Percentiles rank a stretch among this genome's conserved stretches.
Evolutionary conservation across 1,140 invertebrate species (phyloP).

Genomic region (Druon quercuslanigerum): DNA sequence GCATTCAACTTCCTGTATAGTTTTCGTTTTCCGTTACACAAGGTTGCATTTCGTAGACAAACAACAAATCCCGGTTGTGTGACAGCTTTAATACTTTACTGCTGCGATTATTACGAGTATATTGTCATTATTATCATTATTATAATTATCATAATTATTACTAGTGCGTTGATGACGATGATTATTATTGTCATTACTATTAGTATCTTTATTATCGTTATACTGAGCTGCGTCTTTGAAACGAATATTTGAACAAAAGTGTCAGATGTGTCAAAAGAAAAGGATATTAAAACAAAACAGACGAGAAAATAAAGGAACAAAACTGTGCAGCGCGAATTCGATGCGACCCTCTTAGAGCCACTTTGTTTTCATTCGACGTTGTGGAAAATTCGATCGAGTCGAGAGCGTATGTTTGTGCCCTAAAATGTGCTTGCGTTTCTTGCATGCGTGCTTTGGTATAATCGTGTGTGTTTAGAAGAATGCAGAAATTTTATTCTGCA

Average conservation of each 20-base stretch:
- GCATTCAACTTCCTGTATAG: constrained; percentile 40
- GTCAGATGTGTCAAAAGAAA: background rate
- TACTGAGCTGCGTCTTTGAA: constrained; percentile 42
- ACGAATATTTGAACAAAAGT: background rate
- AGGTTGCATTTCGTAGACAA: constrained; percentile 34
- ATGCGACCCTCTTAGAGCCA: constrained; percentile 4
- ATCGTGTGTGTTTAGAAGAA: constrained; percentile 47
- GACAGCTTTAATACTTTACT: constrained; percentile 56
- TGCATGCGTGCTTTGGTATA: constrained; percentile 51
- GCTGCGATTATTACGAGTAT: constrained; percentile 63
- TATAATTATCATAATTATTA: constrained; percentile 41
- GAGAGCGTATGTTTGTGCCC: constrained; percentile 26
- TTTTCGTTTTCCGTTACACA: constrained; percentile 48
- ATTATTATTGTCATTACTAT: constrained; percentile 55
- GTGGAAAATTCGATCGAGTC: constrained; percentile 26
- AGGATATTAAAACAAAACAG: constrained; percentile 26
- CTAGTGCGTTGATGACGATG: no score
- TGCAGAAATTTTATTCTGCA: constrained; percentile 21
- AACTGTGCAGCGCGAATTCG: constrained; percentile 26
- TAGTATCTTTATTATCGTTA: constrained; percentile 62
- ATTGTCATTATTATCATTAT: constrained; percentile 32
- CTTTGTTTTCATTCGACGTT: constrained; percentile 38
- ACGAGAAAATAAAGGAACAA: constrained; percentile 1
- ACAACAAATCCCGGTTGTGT: constrained; percentile 41
- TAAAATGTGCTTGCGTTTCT: constrained; percentile 29